A percentile compares a stretch with the other conserved stretches of the same genome.
Conservation (phyloP, 2,888 invertebrate species). For the Caenorhabditis japonica region DNA sequence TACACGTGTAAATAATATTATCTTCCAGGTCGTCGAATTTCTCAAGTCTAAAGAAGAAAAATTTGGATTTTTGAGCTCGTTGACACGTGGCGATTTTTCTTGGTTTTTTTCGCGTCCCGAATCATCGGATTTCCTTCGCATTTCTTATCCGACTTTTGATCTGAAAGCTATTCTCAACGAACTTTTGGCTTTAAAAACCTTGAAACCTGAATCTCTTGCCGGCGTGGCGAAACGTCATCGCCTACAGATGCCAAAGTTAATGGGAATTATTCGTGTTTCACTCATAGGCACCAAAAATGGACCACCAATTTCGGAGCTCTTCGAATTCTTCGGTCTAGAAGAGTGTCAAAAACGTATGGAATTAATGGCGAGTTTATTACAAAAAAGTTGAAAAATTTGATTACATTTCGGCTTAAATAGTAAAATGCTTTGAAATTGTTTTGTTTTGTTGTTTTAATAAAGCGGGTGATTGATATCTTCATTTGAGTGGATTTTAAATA, state of each 20-base stretch:
- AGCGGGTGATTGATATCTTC: no score
- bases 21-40: constrained; percentile 61
- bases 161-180: constrained; percentile 11
- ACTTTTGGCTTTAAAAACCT: constrained; percentile 20
- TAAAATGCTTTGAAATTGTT: background rate
- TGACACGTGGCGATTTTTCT: constrained; percentile 56
- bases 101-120: constrained; percentile 56
- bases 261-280: constrained; percentile 58
- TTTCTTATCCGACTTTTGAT: constrained; percentile 1
- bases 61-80: constrained; percentile 53
- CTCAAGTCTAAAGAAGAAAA: constrained; percentile 64
- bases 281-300: constrained; percentile 70
- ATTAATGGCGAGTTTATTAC: constrained; percentile 35
- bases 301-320: constrained; percentile 72
- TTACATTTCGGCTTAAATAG: constrained; percentile 2
- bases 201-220: constrained; percentile 15
- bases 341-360: constrained; percentile 58
- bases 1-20: no score
- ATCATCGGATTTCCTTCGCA: constrained; percentile 13
- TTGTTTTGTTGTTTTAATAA: no score
- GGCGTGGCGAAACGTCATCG: constrained; percentile 33
- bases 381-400: constrained; percentile 1
- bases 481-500: background rate
- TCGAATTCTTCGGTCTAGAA: constrained; percentile 66
- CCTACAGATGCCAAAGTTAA: constrained; percentile 45